Conservation (phyloP, 92 coral and sea anemone genomes). For the Actinernus sp. region DNA sequence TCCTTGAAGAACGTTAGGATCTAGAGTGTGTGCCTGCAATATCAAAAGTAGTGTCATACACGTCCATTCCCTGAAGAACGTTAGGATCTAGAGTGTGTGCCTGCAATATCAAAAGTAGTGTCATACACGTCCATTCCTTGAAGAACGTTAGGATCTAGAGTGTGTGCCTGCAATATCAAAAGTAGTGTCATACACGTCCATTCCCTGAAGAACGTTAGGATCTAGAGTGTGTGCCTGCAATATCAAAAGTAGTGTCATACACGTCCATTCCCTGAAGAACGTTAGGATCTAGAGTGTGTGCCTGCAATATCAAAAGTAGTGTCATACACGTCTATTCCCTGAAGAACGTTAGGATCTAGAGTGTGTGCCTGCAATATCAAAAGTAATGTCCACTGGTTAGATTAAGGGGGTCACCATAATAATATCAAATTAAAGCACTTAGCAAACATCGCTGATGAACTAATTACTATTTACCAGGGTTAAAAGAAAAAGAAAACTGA, state of each 20-base stretch:
- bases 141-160: constrained; percentile 81
- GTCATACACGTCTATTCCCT: constrained; percentile 95
- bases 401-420: too few relatives aligned
- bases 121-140: constrained; percentile 97
- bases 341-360: constrained; percentile 83
- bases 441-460: too few relatives aligned
- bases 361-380: constrained; percentile 80
- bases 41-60: too few relatives aligned
- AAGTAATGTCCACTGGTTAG: too few relatives aligned
- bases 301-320: too few relatives aligned
- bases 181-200: constrained; percentile 97
- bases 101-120: too few relatives aligned
- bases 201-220: constrained; percentile 84
- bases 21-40: constrained; percentile 82
- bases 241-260: too few relatives aligned
- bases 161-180: constrained; percentile 80
- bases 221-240: constrained; percentile 87
- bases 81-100: constrained; percentile 86
- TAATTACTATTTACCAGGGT: too few relatives aligned
- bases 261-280: constrained; percentile 94
- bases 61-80: constrained; percentile 93
- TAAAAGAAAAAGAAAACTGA: too few relatives aligned
- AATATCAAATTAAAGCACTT: too few relatives aligned
- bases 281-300: constrained; percentile 83
- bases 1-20: constrained; percentile 84